These are phyloP conservation scores for Thomomys bottae DNA, from an alignment of 2,113 vertebrate species.

Conservation along the genomic window DNA sequence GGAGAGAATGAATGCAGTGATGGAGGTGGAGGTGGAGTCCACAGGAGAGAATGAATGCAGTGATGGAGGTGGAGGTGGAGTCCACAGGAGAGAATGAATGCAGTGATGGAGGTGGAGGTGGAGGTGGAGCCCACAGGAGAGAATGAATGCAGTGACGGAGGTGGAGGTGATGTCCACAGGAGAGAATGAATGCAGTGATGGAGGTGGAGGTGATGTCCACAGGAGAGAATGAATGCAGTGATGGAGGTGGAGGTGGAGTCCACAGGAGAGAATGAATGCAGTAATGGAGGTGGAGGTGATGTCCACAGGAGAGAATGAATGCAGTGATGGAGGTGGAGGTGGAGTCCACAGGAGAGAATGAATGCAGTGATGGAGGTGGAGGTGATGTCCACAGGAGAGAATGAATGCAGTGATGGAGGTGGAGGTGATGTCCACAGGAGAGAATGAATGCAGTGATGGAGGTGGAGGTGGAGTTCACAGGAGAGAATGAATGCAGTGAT, in stretches of 20 bases:
- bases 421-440: not conserved
- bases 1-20: not conserved
- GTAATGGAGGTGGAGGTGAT: not conserved
- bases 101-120: not conserved
- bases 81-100: not conserved
- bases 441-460: not conserved
- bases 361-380: not conserved
- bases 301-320: not conserved
- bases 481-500: not conserved
- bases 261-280: not conserved
- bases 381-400: not conserved
- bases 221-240: not conserved
- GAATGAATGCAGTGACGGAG: not conserved
- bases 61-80: not conserved
- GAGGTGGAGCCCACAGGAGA: not conserved
- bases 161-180: not conserved
- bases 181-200: not conserved
- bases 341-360: not conserved
- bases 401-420: not conserved
- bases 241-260: not conserved
- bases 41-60: not conserved
- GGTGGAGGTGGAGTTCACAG: not conserved
- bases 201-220: not conserved
- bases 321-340: not conserved
- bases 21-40: not conserved